phyloP scores from a whole-genome alignment of 2,797 vertebrate genomes.

The Tinamus major region DNA sequence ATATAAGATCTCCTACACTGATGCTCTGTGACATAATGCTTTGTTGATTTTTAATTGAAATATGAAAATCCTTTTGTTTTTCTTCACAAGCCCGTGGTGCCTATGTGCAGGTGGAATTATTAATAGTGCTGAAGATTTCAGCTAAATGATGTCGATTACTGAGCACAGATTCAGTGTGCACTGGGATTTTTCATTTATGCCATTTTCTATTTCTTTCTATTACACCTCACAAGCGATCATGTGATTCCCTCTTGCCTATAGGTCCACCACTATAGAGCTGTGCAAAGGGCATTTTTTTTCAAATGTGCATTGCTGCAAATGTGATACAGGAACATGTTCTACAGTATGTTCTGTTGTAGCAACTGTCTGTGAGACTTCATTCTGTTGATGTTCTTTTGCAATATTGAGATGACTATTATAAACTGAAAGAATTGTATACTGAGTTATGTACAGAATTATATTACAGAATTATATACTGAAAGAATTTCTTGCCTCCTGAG shows the following conservation, averaged over 20 bases:
- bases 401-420: neutral
- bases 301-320: neutral
- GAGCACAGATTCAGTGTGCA: neutral
- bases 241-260: neutral
- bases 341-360: neutral
- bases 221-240: neutral
- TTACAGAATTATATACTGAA: neutral
- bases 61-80: neutral
- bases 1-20: neutral
- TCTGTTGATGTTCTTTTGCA: neutral
- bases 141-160: neutral
- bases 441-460: neutral
- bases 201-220: neutral
- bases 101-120: neutral
- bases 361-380: neutral
- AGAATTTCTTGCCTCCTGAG: neutral
- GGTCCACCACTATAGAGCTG: neutral
- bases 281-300: neutral
- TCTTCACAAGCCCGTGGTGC: neutral
- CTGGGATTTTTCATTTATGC: neutral
- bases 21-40: neutral
- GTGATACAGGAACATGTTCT: fast-evolving
- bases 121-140: neutral
- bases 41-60: neutral
- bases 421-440: neutral